phyloP scores from a whole-genome alignment of 1,140 invertebrate genomes.

The Hestina assimilis region DNA sequence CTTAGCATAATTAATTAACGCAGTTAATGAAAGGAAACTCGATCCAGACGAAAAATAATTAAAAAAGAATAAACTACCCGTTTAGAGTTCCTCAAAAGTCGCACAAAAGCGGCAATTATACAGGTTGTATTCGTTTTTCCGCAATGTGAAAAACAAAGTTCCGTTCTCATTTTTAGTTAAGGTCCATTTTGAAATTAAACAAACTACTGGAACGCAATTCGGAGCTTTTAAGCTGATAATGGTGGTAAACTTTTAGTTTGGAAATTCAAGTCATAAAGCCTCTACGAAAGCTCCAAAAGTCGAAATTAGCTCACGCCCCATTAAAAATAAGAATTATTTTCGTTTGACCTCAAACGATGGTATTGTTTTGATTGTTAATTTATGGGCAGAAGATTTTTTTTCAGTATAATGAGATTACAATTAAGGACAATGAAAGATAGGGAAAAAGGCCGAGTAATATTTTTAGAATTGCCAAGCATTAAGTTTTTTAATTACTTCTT shows the following conservation, averaged over 20 bases:
- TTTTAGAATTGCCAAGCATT: too few species aligned
- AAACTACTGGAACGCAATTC: conserved; percentile 17
- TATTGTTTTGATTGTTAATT: neutral
- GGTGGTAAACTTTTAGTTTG: conserved; percentile 11
- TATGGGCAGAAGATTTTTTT: neutral
- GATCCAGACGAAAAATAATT: neutral
- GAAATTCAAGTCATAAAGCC: neutral
- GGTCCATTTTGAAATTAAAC: conserved; percentile 15
- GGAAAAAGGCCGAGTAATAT: too few species aligned
- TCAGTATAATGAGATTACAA: neutral
- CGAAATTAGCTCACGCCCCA: neutral
- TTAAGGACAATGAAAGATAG: too few species aligned
- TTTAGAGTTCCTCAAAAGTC: neutral
- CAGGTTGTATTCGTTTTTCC: neutral
- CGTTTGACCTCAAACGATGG: neutral
- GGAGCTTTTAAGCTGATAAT: conserved; percentile 14
- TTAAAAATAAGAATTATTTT: neutral
- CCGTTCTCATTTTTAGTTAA: conserved; percentile 12
- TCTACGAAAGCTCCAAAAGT: neutral
- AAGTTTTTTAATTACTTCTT: too few species aligned
- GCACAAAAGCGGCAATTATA: neutral
- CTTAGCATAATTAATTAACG: neutral
- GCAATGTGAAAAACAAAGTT: conserved; percentile 6
- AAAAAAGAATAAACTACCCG: too few species aligned
- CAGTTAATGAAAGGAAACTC: conserved; percentile 2